These are phyloP conservation scores for Anas flavirostris DNA, from an alignment of 2,797 vertebrate species.

Conservation along the genomic window DNA sequence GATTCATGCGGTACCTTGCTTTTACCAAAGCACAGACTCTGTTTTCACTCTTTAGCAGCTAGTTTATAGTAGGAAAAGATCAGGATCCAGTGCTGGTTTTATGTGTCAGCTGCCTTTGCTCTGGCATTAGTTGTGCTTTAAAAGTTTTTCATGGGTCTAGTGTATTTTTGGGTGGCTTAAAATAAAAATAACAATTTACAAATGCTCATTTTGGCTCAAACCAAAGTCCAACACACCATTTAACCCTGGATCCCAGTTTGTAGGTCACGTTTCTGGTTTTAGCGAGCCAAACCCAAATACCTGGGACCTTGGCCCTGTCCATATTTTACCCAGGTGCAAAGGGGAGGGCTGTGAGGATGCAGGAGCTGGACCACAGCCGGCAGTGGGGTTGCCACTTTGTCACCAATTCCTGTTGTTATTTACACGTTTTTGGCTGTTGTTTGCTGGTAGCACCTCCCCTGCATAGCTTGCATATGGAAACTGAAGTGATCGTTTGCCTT, in stretches of 20 bases:
- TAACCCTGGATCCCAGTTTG: neutral
- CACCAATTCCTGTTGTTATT: neutral
- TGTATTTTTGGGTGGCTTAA: neutral
- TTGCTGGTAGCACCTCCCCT: neutral
- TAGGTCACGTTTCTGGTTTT: neutral
- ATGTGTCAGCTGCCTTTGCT: conserved; percentile 11
- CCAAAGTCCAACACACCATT: neutral
- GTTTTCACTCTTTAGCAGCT: conserved; percentile 31
- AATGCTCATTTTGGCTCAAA: neutral
- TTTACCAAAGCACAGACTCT: neutral
- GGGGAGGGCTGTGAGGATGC: neutral
- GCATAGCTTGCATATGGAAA: accelerated
- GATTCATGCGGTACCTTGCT: neutral
- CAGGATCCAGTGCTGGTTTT: neutral
- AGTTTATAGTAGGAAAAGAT: conserved; percentile 21
- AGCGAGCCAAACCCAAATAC: neutral
- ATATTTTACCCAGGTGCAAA: too few species aligned
- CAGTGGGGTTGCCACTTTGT: accelerated
- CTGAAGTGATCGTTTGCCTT: accelerated
- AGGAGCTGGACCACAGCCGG: too few species aligned
- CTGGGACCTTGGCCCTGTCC: accelerated
- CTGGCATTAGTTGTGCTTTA: neutral
- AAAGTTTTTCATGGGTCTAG: neutral
- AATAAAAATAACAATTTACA: neutral
- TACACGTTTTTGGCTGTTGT: neutral